Base-by-base conservation (phyloP, 2,888 invertebrate species). In the Dolichomitus sp. region DNA sequence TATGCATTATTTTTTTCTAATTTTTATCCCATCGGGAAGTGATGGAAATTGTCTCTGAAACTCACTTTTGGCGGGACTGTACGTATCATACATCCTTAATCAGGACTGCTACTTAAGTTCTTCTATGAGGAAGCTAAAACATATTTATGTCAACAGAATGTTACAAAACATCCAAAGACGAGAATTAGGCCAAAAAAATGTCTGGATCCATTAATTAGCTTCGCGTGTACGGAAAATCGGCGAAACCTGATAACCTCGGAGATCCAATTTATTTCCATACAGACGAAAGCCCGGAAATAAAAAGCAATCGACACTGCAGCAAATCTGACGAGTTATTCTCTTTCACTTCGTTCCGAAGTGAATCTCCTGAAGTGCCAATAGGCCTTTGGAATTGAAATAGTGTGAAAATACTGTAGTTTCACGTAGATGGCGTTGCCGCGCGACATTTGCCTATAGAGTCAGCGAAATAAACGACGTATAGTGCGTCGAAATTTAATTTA, bases 271-370 rank as follows among this genome's bases (percentile, higher is more conserved):
- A 63, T 74, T 74, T 63, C 33, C 12, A 54, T 40, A 54, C 3
- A 65, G 14, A 48, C 9, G 23, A 37, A 30, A n/a, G 65, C 48
- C 57, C 80, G 80, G 75, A 76, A 70, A 80, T 70, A 42, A 76
- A 52, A 75, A 65, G 65, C 80, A 57, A 70, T 57, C 80, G 23
- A 70, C 37, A n/a, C 12, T 19, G 11, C 9, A 40, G 37, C 42
- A n/a, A 40, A 9, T n/a, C 27, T 42, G 54, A 70, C 54, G 52
- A 40, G 40, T 40, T 70, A 54, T 17, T 40, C 70, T 42, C 27
- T 23, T 48, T 30, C 17, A 3, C 48, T 19, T 14, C 33, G 14
- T 6, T 14, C 70, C 30, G 27, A 48, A 66, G n/a, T n/a, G 66
- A 48, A 66, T 66, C 33, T 66, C 66, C 23, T 11, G 48, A 9